Evolutionary conservation across 2,113 vertebrate species (phyloP), one percentile per base, ranked within the genome.

Genomic region (Arothron firmamentum): DNA sequence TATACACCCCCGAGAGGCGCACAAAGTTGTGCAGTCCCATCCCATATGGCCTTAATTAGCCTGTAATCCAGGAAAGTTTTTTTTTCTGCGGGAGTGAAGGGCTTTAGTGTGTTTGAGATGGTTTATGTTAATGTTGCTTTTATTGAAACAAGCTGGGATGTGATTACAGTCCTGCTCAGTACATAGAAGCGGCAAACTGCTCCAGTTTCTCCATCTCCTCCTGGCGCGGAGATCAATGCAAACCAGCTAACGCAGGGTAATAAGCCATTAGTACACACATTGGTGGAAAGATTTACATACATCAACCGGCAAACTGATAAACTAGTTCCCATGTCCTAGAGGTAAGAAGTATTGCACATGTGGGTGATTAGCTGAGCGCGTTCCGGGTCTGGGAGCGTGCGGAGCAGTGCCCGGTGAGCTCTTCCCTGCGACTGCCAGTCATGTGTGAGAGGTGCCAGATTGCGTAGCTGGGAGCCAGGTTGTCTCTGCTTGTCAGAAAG

Each of bases 171-270:
- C 72, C 76, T 46, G 76, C 84, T 87, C 54, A 67, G 65, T 69
- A 79, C 75, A 86, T 81, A 83, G 70, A 67, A 81, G 67, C 77
- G 46, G 69, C 18, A 52, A 70, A 68, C 75, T 76, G 74, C 78
- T 84, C 83, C 54, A 81, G 77, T 83, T 81, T 75, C 74, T 70
- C 74, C 74, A 13, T 72, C 80, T 76, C 78, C 85, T 81, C 82
- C 77, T 84, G 86, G 78, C 86, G 52, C 42, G 48, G 61, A 82
- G 87, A 92, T 92, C 91, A 89, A 91, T 92, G 90, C 85, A 90
- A 92, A 92, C 86, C 77, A 78, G 87, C 83, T 90, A 82, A 90
- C 78, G 42, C 61, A n/a, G 74, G 83, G 81, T 85, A 91, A 89
- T 88, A 88, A 86, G 83, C 85, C 78, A 82, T 88, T 86, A 87